phyloP scores from a whole-genome alignment of 2,113 vertebrate genomes.

The Oryctolagus cuniculus region mOryCun1.1 NC_091437.1:41999501-42000000 shows the following conservation, averaged over 20 bases:
- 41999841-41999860: not conserved
- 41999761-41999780: not conserved
- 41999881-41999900: slow-evolving; percentile 26
- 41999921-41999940: not conserved
- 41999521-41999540: too few species aligned
- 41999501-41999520: too few species aligned
- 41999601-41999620: too few species aligned
- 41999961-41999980: slow-evolving; percentile 2
- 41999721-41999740: not conserved
- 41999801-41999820: not conserved
- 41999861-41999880: slow-evolving; percentile 9
- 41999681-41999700: slow-evolving; percentile 37
- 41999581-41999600: too few species aligned
- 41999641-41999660: not conserved
- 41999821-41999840: slow-evolving; percentile 39
- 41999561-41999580: too few species aligned
- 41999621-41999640: too few species aligned
- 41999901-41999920: slow-evolving; percentile 35
- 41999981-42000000: not conserved
- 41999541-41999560: too few species aligned
- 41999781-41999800: not conserved
- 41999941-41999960: not conserved
- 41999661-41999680: slow-evolving; percentile 13
- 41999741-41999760: not conserved
- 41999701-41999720: not conserved